Conservation (phyloP, 92 coral and sea anemone species). For the Galaxea fascicularis region DNA sequence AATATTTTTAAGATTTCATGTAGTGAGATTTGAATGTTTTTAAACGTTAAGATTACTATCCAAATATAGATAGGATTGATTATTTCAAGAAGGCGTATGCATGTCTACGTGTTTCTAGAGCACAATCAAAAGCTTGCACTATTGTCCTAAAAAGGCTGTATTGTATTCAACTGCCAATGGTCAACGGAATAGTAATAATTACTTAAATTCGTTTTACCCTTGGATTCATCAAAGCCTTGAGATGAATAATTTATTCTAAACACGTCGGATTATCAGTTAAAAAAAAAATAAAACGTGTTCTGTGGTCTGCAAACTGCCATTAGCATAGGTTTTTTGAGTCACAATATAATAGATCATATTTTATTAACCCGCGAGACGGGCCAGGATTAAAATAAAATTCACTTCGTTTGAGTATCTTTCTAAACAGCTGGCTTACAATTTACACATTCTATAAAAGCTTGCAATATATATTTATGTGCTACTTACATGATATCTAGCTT, state of each 20-base stretch:
- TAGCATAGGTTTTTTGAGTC: not conserved
- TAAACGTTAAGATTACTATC: no score
- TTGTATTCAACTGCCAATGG: not conserved
- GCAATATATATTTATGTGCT: not conserved
- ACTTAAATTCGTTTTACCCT: not conserved
- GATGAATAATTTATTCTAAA: slow-evolving; percentile 9
- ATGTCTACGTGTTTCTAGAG: no score
- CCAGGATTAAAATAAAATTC: no score
- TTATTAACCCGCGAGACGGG: not conserved
- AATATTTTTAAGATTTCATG: no score
- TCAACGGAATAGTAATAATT: not conserved
- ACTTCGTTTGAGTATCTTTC: not conserved
- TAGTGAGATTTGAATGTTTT: no score
- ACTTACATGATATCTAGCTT: slow-evolving; percentile 75
- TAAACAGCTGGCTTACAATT: not conserved
- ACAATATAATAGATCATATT: not conserved
- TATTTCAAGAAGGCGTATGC: no score
- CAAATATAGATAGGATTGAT: no score
- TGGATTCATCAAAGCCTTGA: not conserved
- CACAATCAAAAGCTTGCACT: no score
- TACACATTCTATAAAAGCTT: not conserved
- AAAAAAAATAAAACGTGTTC: not conserved
- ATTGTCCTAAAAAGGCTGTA: not conserved
- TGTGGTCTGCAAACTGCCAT: not conserved
- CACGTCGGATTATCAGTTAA: not conserved